Conservation (phyloP, 2,888 invertebrate species). For the Aspidapion aeneum region DNA sequence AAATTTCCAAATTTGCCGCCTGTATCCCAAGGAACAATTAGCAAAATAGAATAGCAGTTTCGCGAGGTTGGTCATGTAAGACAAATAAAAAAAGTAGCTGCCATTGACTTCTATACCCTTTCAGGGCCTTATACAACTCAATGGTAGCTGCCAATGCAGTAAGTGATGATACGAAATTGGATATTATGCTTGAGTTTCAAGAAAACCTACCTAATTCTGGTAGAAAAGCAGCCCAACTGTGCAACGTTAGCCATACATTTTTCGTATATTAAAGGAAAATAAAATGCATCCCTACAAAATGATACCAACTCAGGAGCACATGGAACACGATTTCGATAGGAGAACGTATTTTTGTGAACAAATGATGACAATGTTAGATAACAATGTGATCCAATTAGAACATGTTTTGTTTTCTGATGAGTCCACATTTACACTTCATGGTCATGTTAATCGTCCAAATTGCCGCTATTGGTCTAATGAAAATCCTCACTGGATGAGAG, state of each 20-base stretch:
- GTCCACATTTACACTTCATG: slow-evolving; percentile 11
- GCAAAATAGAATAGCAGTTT: not conserved
- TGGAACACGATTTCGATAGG: slow-evolving; percentile 11
- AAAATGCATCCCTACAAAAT: slow-evolving; percentile 8
- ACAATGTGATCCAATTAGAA: slow-evolving; percentile 12
- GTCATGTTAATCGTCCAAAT: slow-evolving; percentile 19
- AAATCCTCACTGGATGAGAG: slow-evolving; percentile 19
- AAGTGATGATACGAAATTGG: slow-evolving; percentile 11
- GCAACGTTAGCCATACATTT: not conserved
- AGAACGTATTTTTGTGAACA: slow-evolving; percentile 11
- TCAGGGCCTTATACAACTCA: too few relatives aligned
- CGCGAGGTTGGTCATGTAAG: not conserved
- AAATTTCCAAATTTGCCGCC: not conserved
- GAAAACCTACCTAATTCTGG: slow-evolving; percentile 11
- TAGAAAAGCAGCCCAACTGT: not conserved
- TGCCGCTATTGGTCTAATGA: slow-evolving; percentile 16
- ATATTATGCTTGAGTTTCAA: slow-evolving; percentile 16
- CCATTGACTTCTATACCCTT: too few relatives aligned
- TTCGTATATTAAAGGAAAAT: not conserved
- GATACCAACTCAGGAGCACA: slow-evolving; percentile 5
- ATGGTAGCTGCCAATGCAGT: slow-evolving; percentile 12
- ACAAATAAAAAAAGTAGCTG: not conserved
- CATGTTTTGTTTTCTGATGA: slow-evolving; percentile 15
- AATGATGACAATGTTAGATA: slow-evolving; percentile 5
- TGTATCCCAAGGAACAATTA: not conserved